Evolutionary conservation across 2,113 vertebrate genomes (phyloP).

Genomic region (Oceanites oceanicus): DNA sequence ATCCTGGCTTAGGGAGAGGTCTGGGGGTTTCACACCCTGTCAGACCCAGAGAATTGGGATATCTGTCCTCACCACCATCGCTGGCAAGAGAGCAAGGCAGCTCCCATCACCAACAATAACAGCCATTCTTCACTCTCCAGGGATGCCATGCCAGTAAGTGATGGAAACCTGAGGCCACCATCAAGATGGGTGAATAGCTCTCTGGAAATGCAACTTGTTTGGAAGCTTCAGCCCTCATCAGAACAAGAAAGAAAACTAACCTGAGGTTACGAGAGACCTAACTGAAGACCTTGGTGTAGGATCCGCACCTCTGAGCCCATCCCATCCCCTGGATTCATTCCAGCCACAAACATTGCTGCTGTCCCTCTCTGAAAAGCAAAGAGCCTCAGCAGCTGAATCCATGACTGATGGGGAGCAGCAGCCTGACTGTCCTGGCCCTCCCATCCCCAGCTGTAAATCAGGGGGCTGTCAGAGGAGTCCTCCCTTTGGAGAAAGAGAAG

Average conservation of each 20-base stretch:
- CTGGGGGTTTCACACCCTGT: not conserved
- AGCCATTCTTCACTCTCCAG: not conserved
- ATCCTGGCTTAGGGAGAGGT: not conserved
- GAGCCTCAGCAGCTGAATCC: not conserved
- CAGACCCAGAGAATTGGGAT: fast-evolving
- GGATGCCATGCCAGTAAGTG: not conserved
- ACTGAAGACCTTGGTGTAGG: not conserved
- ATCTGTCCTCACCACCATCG: not conserved
- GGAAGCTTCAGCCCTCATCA: not conserved
- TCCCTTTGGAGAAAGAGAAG: not conserved
- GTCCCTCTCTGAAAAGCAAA: not conserved
- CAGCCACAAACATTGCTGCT: not conserved
- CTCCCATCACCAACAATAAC: not conserved
- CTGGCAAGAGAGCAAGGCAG: not conserved
- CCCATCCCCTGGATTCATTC: not conserved
- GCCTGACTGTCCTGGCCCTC: not conserved
- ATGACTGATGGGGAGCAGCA: constrained; percentile 8
- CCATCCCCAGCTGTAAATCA: constrained; percentile 13
- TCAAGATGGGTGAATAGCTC: fast-evolving
- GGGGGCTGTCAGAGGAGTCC: not conserved
- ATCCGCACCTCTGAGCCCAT: not conserved
- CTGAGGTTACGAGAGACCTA: not conserved
- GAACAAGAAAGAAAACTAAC: not conserved
- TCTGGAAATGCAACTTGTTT: not conserved
- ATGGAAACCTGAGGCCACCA: fast-evolving